Base-by-base conservation (phyloP, 2,797 vertebrate species). In the Cichlasoma orientale region DNA sequence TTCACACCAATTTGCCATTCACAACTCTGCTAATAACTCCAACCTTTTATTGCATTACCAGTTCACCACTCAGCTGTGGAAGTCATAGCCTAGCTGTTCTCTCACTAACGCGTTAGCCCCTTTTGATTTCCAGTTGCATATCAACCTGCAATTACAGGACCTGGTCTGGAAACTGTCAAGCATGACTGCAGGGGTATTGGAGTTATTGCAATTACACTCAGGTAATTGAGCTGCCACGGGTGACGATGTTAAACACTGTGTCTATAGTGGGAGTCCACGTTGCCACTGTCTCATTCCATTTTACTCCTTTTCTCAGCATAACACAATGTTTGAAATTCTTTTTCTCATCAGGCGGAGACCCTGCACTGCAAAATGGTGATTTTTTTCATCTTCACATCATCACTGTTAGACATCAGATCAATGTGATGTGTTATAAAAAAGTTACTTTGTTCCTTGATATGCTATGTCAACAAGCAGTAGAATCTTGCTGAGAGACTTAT, bases 171-270 rank as follows among this genome's bases (percentile, higher is more conserved):
- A 94, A 95, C 94, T 94, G 93, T 94, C 94, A 94, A 94, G 94
- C 95, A 94, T 95, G 95, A 95, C 95, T 95, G 92, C 93, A 82
- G 93, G 92, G 87, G 91, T 95, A 95, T 93, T 94, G 94, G 94
- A 95, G 94, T 95, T 94, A 95, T 95, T 95, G 94, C 94, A 96
- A 95, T 96, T 95, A 96, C 94, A 93, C 91, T 92, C 92, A 94
- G 94, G 95, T 95, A 95, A 96, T 95, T 96, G 95, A 95, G 94
- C 95, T 90, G 89, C 93, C 93, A 94, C 90, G 91, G 94, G 88
- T 91, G 93, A 93, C 91, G 93, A 94, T 95, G 94, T 95, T 95
- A 95, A 95, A 94, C 87, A 93, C 90, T 90, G 88, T 88, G 91
- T 91, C 91, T 90, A 86, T 92, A 88, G 88, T 92, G 84, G 89